phyloP scores from a whole-genome alignment of 2,888 invertebrate species.

The Thumatha senex region DNA sequence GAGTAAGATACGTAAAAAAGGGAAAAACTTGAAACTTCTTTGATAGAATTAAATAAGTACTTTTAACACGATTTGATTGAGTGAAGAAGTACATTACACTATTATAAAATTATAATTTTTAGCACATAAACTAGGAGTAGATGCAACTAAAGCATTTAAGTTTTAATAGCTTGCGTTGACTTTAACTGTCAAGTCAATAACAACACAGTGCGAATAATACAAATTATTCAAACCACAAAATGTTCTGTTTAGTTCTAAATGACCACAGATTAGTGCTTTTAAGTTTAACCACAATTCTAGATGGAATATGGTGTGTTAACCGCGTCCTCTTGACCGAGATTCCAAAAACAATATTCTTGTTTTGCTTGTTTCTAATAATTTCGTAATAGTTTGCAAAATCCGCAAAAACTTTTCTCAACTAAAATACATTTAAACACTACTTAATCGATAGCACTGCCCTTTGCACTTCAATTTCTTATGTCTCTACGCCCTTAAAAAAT shows the following conservation, averaged over 20 bases:
- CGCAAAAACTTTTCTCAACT: no score
- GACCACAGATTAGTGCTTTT: slow-evolving; percentile 41
- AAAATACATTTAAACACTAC: no score
- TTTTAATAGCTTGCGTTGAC: slow-evolving; percentile 3
- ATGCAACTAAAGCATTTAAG: background rate
- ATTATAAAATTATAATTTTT: no score
- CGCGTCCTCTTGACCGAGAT: slow-evolving; percentile 24
- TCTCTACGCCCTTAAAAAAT: no score
- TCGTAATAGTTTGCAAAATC: background rate
- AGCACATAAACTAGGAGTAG: background rate
- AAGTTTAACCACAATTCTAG: slow-evolving; percentile 35
- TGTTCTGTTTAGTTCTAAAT: slow-evolving; percentile 28
- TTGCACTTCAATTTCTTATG: no score
- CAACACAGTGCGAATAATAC: slow-evolving; percentile 21
- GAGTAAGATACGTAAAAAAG: no score
- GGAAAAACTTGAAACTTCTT: no score
- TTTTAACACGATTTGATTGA: no score
- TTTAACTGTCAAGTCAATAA: slow-evolving; percentile 20
- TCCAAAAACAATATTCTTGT: slow-evolving; percentile 22
- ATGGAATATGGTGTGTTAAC: slow-evolving; percentile 19
- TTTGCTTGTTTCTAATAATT: slow-evolving; percentile 1
- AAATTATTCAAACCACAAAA: slow-evolving; percentile 54
- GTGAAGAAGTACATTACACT: no score
- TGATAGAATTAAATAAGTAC: no score
- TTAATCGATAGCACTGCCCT: no score